Conservation (phyloP, 1,140 invertebrate species). For the Panagrolaimus sp. region DNA sequence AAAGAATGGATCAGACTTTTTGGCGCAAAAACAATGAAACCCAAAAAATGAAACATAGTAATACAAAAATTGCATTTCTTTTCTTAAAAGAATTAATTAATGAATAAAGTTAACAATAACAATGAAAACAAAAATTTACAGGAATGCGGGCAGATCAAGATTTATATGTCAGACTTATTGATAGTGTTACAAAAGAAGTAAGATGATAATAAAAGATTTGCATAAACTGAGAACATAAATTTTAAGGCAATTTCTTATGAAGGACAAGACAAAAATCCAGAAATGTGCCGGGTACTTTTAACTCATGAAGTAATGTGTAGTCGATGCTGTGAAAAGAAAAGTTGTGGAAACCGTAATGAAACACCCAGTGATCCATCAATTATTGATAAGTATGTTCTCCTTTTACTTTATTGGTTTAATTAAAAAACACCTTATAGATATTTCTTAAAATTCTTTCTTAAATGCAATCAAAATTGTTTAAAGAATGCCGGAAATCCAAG, state of each 20-base stretch:
- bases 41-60: too few relatives aligned
- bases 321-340: conserved; percentile 99
- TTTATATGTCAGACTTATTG: conserved; percentile 91
- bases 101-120: not conserved
- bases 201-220: not conserved
- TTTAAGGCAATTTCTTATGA: conserved; percentile 96
- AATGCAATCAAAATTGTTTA: conserved; percentile 99
- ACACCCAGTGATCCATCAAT: conserved; percentile 99
- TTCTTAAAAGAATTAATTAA: not conserved
- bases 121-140: conserved; percentile 61
- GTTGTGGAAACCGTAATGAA: conserved; percentile 98
- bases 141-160: conserved; percentile 95
- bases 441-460: conserved; percentile 99
- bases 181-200: conserved; percentile 96
- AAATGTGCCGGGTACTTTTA: conserved; percentile 97
- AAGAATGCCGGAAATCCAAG: conserved; percentile 99
- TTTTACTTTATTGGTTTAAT: conserved; percentile 17
- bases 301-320: conserved; percentile 99
- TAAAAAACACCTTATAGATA: conserved; percentile 74
- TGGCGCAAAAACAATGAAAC: too few relatives aligned
- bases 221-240: conserved; percentile 20
- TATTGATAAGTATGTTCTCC: conserved; percentile 80
- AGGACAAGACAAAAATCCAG: conserved; percentile 99
- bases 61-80: too few relatives aligned
- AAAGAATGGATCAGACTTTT: too few relatives aligned